Conservation (phyloP, 1,140 invertebrate species). For the Leptinotarsa defecta region DNA sequence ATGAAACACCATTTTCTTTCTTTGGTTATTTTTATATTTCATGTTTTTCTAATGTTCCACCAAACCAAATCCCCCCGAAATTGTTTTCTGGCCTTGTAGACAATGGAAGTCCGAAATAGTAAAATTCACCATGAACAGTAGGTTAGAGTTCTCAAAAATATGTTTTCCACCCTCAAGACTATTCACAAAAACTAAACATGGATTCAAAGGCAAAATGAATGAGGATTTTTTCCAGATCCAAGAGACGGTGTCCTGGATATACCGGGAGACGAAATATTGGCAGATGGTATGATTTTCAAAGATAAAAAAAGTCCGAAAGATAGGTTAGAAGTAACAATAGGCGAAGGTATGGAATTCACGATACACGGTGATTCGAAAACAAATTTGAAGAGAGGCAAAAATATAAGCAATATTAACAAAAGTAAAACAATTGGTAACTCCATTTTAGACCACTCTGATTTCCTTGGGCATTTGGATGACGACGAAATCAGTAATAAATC, state of each 20-base stretch:
- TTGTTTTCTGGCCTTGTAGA: too few species aligned
- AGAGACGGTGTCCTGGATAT: constrained; percentile 60
- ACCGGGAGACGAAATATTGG: constrained; percentile 75
- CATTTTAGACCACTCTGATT: constrained; percentile 53
- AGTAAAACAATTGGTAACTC: constrained; percentile 55
- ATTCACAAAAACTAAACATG: background rate
- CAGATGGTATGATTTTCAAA: constrained; percentile 81
- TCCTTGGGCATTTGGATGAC: constrained; percentile 60
- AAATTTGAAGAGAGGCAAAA: constrained; percentile 53
- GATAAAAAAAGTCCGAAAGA: constrained; percentile 85
- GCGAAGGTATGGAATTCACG: constrained; percentile 88
- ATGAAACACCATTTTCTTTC: too few species aligned
- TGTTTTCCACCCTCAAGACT: background rate
- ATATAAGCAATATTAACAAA: constrained; percentile 53
- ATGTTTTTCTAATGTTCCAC: too few species aligned
- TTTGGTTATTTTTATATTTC: too few species aligned
- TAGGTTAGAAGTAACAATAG: constrained; percentile 86
- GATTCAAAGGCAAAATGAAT: background rate
- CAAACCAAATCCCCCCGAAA: too few species aligned
- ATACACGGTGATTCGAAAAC: constrained; percentile 70
- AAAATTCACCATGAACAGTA: too few species aligned
- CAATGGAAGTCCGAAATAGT: too few species aligned
- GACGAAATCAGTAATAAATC: constrained; percentile 86
- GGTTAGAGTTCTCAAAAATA: background rate
- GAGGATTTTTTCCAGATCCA: constrained; percentile 48